These are phyloP conservation scores for Meloidogyne exigua DNA, from an alignment of 1,140 invertebrate genomes.

Conservation along the genomic window DNA sequence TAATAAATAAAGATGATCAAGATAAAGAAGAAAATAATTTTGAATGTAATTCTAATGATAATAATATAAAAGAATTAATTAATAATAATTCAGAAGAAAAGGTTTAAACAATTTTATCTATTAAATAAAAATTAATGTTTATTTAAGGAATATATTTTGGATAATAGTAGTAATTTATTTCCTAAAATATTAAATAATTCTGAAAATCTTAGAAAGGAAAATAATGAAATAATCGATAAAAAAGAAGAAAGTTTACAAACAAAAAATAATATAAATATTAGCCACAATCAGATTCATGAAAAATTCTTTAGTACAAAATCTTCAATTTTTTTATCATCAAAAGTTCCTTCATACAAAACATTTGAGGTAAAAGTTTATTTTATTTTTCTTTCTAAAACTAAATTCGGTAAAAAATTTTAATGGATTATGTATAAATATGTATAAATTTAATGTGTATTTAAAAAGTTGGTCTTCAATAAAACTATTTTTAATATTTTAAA, in stretches of 20 bases:
- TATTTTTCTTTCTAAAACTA: too few species aligned
- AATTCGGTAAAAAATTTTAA: background rate
- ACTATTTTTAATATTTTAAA: background rate
- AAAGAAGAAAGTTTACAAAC: background rate
- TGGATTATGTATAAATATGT: too few species aligned
- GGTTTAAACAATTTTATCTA: background rate
- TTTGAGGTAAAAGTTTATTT: conserved; percentile 7
- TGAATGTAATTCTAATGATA: too few species aligned
- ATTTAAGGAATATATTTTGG: background rate
- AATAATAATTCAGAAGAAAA: too few species aligned
- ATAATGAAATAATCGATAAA: background rate
- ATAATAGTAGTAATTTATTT: background rate
- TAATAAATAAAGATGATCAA: too few species aligned
- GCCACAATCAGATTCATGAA: background rate
- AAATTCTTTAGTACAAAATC: background rate
- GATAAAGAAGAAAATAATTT: too few species aligned
- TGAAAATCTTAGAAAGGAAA: background rate
- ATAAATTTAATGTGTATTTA: too few species aligned
- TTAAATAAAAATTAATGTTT: background rate
- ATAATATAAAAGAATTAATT: too few species aligned
- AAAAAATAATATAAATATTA: background rate
- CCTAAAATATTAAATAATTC: background rate
- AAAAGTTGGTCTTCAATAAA: background rate
- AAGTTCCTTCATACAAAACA: background rate
- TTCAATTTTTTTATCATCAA: background rate